Conservation (phyloP, 1,140 invertebrate genomes). For the Apocrypta bakeri region DNA sequence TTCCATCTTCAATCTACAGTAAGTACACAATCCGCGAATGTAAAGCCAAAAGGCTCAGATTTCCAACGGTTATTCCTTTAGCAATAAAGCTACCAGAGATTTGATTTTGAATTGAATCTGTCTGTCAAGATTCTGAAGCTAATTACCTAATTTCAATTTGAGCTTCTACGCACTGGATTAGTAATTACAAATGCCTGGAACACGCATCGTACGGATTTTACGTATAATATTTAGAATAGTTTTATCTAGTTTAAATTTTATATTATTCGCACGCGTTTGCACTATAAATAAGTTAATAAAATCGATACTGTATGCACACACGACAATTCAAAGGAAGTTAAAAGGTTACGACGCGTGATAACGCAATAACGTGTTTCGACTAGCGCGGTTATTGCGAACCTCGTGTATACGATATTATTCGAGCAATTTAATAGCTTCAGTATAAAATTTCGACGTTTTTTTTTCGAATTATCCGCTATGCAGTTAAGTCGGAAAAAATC, state of each 20-base stretch:
- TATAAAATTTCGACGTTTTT: too few species aligned
- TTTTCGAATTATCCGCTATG: too few species aligned
- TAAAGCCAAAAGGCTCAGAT: background rate
- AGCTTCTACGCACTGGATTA: background rate
- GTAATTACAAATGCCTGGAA: too few species aligned
- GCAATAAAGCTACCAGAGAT: background rate
- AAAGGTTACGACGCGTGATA: constrained; percentile 77
- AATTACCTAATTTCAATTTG: constrained; percentile 19
- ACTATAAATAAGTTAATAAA: too few species aligned
- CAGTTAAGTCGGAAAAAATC: too few species aligned
- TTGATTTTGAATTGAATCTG: constrained; percentile 4
- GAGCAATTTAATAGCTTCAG: constrained; percentile 82
- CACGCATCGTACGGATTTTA: too few species aligned
- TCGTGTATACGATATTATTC: constrained; percentile 78
- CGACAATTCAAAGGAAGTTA: constrained; percentile 81
- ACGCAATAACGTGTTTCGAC: constrained; percentile 82
- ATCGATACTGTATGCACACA: too few species aligned
- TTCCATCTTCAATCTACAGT: background rate
- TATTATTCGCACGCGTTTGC: too few species aligned
- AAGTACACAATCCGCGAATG: background rate
- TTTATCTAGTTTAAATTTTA: too few species aligned
- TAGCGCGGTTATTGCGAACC: constrained; percentile 78
- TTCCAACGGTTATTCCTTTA: background rate
- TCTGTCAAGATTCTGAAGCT: background rate
- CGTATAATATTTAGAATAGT: too few species aligned